Base-by-base conservation (phyloP, 1,140 invertebrate genomes). In the Megathymus violae region DNA sequence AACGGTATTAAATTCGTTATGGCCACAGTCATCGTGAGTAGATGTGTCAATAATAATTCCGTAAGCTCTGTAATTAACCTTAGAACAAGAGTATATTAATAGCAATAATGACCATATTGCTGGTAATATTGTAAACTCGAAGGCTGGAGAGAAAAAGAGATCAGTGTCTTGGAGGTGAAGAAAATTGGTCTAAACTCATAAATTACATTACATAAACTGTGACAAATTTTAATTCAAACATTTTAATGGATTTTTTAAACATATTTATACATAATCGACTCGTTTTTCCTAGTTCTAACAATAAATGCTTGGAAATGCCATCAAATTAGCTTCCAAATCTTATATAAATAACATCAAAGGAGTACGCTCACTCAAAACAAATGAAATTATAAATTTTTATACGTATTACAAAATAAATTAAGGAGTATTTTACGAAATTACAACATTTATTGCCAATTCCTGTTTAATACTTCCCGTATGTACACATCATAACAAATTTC, bases 331-430 rank as follows among this genome's bases (percentile, higher is more conserved):
- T 43, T 46, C 31, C 58, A 46, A 66, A 59, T 64, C 56, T 62
- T 62, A 68, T 43, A 40, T 60, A 63, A 66, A 66, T 60, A 52
- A 52, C 50, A 52, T 52, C 50, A 41, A 52, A 52, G 38, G 36
- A 52, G 17, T 36, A 40, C 14, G 22, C 17, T 9, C 5, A 22
- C 5, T 38, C 50, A 52, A 52, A 34, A 34, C 40, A 34, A 38
- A 52, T 38, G 50, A n/a, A n/a, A n/a, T n/a, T n/a, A n/a, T n/a
- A n/a, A 17, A 11, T 11, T 19, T 52, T 38, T 52, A 36, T 34
- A 7, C n/a, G n/a, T n/a, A n/a, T n/a, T n/a, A n/a, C n/a, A 52
- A 38, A n/a, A 7, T 9, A 52, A 40, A 38, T 6, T 9, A 11
- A 38, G 31, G 48, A 38, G 34, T n/a, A 51, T 51, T 51, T 36